Evolutionary conservation across 2,113 vertebrate species (phyloP).

Genomic region (Gymnobelideus leadbeateri): DNA sequence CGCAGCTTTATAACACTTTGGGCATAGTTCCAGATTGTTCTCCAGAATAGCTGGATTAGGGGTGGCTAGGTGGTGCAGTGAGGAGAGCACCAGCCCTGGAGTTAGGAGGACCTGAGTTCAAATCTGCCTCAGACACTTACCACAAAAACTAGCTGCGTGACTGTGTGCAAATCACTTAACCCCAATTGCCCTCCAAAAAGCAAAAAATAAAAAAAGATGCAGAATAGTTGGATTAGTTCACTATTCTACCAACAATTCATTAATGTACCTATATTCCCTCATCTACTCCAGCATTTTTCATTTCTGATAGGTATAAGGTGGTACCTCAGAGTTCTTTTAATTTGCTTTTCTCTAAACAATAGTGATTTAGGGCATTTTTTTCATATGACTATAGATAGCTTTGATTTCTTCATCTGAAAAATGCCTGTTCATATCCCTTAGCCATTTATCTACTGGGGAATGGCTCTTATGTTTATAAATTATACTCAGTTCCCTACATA

Average conservation of each 20-base stretch:
- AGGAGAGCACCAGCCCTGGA: too few relatives aligned
- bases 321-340: neutral
- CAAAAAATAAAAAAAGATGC: too few relatives aligned
- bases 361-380: neutral
- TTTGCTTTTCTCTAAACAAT: neutral
- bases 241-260: neutral
- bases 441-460: neutral
- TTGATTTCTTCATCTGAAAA: neutral
- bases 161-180: too few relatives aligned
- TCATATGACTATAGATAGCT: neutral
- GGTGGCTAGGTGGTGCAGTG: too few relatives aligned
- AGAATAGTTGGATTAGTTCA: neutral
- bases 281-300: neutral
- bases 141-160: too few relatives aligned
- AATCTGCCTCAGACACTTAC: too few relatives aligned
- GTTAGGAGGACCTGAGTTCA: too few relatives aligned
- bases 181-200: too few relatives aligned
- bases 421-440: neutral
- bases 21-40: neutral
- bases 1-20: neutral
- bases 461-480: neutral
- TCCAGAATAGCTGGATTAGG: neutral
- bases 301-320: neutral
- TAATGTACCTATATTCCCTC: neutral
- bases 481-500: neutral